These are phyloP conservation scores for Pyrgus malvae DNA, from an alignment of 2,888 invertebrate genomes.

Conservation along the genomic window DNA sequence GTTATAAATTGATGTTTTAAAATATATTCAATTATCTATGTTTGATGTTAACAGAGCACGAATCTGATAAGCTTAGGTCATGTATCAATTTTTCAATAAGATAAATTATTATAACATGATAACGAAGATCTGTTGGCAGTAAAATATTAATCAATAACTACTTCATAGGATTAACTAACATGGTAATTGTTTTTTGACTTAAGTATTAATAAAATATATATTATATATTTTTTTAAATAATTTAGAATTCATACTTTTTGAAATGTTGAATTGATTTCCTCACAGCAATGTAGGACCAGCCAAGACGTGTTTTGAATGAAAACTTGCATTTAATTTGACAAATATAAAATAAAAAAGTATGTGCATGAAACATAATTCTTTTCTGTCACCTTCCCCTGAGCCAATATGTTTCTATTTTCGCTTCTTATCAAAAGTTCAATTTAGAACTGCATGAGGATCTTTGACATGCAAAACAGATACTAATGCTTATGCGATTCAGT, in stretches of 20 bases:
- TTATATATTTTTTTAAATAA: constrained; percentile 20
- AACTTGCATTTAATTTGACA: too few species aligned
- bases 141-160: neutral
- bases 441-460: too few species aligned
- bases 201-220: neutral
- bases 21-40: constrained; percentile 16
- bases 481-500: too few species aligned
- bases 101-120: neutral
- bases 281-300: constrained; percentile 1
- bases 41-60: constrained; percentile 15
- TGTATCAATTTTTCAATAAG: neutral
- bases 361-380: too few species aligned
- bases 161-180: neutral
- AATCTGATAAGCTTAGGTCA: constrained; percentile 1
- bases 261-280: neutral
- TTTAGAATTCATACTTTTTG: constrained; percentile 16
- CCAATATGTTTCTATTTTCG: too few species aligned
- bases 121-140: neutral
- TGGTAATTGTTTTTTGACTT: neutral
- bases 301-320: too few species aligned
- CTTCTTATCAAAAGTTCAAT: too few species aligned
- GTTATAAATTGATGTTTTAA: constrained; percentile 25
- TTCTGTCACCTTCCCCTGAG: too few species aligned
- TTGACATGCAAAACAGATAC: too few species aligned
- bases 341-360: too few species aligned